Conservation (phyloP, 30 jellyfish, hydroid and myxozoan species). For the Morbakka virulenta region DNA sequence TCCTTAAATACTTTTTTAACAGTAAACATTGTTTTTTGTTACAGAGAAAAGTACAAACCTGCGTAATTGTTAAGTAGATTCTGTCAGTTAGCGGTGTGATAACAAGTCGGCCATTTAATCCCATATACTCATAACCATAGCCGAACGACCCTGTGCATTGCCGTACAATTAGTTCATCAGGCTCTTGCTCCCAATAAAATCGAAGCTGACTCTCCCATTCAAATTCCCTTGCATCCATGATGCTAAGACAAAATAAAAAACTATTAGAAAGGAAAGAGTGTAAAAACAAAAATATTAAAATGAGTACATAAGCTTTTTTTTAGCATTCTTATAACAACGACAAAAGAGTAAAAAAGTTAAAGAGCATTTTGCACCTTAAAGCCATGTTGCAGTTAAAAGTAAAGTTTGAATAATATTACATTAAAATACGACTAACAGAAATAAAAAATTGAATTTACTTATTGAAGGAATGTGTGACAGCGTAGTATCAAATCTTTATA, state of each 20-base stretch:
- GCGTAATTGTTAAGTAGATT: slow-evolving; percentile 89
- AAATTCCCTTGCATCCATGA: slow-evolving; percentile 95
- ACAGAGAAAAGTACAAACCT: slow-evolving; percentile 51
- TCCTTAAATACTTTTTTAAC: too few relatives aligned
- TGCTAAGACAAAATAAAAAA: slow-evolving; percentile 11
- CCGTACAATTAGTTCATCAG: slow-evolving; percentile 82
- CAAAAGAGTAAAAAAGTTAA: too few relatives aligned
- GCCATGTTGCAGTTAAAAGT: too few relatives aligned
- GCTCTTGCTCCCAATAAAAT: slow-evolving; percentile 92
- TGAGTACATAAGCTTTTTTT: too few relatives aligned
- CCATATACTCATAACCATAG: slow-evolving; percentile 98
- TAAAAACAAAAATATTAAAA: neutral
- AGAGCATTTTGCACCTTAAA: too few relatives aligned
- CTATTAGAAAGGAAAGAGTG: neutral
- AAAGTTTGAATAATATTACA: too few relatives aligned
- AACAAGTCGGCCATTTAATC: slow-evolving; percentile 96
- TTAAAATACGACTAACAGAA: too few relatives aligned
- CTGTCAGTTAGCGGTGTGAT: slow-evolving; percentile 98
- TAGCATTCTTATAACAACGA: too few relatives aligned
- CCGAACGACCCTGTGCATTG: slow-evolving; percentile 98
- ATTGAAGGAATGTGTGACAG: too few relatives aligned
- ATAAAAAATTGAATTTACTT: too few relatives aligned
- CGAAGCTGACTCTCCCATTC: slow-evolving; percentile 99
- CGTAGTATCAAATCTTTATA: too few relatives aligned
- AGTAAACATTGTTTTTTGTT: too few relatives aligned